Conservation (phyloP, 2,888 invertebrate genomes). For the Synanthedon formicaeformis region DNA sequence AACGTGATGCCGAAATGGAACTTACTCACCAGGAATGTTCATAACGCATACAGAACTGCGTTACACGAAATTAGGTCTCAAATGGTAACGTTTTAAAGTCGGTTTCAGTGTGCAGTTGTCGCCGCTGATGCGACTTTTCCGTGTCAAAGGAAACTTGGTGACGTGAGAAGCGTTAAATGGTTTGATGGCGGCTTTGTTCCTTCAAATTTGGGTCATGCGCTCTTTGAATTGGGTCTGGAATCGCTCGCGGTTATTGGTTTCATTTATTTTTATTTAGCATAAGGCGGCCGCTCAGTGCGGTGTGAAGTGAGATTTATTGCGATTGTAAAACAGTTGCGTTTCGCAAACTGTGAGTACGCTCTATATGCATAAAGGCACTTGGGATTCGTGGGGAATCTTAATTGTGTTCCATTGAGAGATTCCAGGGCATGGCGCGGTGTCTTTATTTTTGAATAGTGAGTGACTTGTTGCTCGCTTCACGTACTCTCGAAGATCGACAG, state of each 20-base stretch:
- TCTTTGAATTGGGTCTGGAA: conserved; percentile 30
- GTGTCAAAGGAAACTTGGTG: conserved; percentile 30
- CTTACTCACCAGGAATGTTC: conserved; percentile 10
- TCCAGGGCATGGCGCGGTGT: conserved; percentile 38
- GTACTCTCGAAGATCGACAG: conserved; percentile 23
- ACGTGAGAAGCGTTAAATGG: conserved; percentile 48
- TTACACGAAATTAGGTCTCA: neutral
- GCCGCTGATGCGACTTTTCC: conserved; percentile 31
- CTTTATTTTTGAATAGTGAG: conserved; percentile 48
- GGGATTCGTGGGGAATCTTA: conserved; percentile 52
- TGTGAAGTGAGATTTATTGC: conserved; percentile 51
- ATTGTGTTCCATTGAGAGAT: conserved; percentile 62
- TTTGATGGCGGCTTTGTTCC: conserved; percentile 20
- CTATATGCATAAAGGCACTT: conserved; percentile 42
- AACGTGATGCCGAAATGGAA: conserved; percentile 44
- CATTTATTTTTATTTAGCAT: conserved; percentile 45
- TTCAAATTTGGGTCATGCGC: conserved; percentile 32
- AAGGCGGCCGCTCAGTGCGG: conserved; percentile 28
- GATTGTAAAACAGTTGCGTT: conserved; percentile 44
- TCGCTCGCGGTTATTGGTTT: conserved; percentile 18
- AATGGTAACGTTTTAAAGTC: conserved; percentile 17
- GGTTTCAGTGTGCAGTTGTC: neutral
- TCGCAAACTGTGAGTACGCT: conserved; percentile 28
- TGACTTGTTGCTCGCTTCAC: conserved; percentile 44
- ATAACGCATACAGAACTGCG: neutral